Base-by-base conservation (phyloP, 2,113 vertebrate species). In the Ellobius talpinus region DNA sequence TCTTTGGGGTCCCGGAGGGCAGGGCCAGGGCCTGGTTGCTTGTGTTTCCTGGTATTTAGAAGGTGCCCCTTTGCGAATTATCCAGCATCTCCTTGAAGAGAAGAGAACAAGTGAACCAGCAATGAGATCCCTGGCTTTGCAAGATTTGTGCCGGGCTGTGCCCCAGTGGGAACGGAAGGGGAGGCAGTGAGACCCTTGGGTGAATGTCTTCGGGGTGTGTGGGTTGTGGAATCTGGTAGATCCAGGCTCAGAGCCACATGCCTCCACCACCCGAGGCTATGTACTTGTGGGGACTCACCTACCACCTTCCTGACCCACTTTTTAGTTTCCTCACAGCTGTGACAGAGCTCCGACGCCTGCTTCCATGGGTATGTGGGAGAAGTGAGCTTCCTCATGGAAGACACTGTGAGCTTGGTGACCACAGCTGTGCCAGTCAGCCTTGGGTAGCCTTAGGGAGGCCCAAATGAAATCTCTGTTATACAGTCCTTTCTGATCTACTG, bases 391-490 rank as follows among this genome's bases (percentile, higher is more conserved):
- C 70, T n/a, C 1, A 1, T 0, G 33, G 2, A 4, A 68, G 65
- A 21, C 0, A 5, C 23, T 61, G 58, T 31, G 73, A 74, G 23
- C 10, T 70, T 8, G 42, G 39, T 0, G 1, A 52, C 36, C 61
- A n/a, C 3, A 39, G 16, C 29, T 31, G 3, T 55, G 14, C 21
- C 42, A 66, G 45, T 26, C 45, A 66, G 76, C 63, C 63, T 42
- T 6, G 36, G 55, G 47, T 50, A 39, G 29, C 76, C 72, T 70
- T 21, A 31, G 73, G 91, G 1, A 24, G 33, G 7, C 23, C 42
- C 2, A 1, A 2, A 65, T 11, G 58, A 50, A 63, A 24, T n/a
- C 1, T 6, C 10, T 1, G 6, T 50, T 33, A 2, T 4, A 2
- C 2, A 13, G 11, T 45, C 47, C 21, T 89, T 36, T 91, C 55